Evolutionary conservation across 2,888 invertebrate genomes (phyloP).

Genomic region (Dynastes hyllus): DNA sequence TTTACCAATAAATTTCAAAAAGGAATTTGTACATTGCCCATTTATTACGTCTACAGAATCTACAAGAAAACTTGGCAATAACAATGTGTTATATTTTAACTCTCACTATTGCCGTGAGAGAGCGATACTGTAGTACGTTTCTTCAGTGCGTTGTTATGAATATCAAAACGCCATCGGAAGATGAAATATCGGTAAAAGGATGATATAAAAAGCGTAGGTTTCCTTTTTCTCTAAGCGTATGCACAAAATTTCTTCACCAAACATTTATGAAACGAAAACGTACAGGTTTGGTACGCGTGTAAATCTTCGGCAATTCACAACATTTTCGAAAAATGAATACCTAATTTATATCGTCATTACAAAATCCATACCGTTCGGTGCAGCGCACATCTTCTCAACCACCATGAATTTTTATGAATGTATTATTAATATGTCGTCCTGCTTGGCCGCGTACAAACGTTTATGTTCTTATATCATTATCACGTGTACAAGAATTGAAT

Average conservation of each 20-base stretch:
- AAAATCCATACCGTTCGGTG: conserved; percentile 31
- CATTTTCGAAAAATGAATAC: conserved; percentile 47
- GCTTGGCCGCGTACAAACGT: conserved; percentile 54
- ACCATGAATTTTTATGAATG: conserved; percentile 56
- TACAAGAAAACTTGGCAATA: conserved; percentile 35
- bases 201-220: conserved; percentile 43
- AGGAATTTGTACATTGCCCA: conserved; percentile 26
- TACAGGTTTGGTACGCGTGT: conserved; percentile 19
- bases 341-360: conserved; percentile 48
- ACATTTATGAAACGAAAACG: conserved; percentile 34
- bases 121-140: no score
- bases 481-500: conserved; percentile 60
- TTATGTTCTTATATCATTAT: conserved; percentile 60
- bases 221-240: conserved; percentile 9
- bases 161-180: conserved; percentile 26
- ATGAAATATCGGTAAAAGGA: conserved; percentile 35
- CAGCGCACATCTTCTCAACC: conserved; percentile 31
- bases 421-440: conserved; percentile 55
- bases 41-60: conserved; percentile 14
- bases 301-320: conserved; percentile 47
- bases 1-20: conserved; percentile 8
- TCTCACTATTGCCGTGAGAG: conserved; percentile 38
- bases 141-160: conserved; percentile 13
- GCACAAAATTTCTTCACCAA: conserved; percentile 47
- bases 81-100: conserved; percentile 48